phyloP scores from a whole-genome alignment of 2,797 vertebrate species.

The Alfaro cultratus region DNA sequence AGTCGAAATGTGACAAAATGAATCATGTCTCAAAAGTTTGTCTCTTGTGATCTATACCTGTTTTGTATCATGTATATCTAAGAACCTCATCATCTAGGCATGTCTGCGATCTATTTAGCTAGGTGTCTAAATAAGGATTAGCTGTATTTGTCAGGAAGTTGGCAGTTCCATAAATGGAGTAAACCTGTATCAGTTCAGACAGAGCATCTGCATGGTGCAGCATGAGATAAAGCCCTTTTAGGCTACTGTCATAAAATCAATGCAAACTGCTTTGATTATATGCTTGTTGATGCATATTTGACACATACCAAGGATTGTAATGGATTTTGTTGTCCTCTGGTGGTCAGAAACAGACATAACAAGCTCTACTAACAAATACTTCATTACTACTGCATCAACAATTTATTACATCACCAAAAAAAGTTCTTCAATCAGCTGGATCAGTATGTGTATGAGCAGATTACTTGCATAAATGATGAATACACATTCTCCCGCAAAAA shows the following conservation, averaged over 20 bases:
- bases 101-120: not conserved
- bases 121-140: not conserved
- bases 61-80: not conserved
- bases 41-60: not conserved
- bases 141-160: not conserved
- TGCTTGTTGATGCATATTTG: not conserved
- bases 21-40: not conserved
- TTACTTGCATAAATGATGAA: not conserved
- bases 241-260: not conserved
- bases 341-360: not conserved
- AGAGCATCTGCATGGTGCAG: not conserved
- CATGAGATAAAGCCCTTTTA: not conserved
- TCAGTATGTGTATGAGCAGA: not conserved
- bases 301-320: not conserved
- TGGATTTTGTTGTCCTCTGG: not conserved
- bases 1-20: not conserved
- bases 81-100: not conserved
- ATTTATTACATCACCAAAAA: not conserved
- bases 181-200: not conserved
- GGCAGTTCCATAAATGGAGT: not conserved
- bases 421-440: not conserved
- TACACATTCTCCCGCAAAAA: not conserved
- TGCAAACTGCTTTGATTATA: not conserved
- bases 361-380: not conserved
- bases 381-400: not conserved